Evolutionary conservation across 1,140 invertebrate species (phyloP).

Genomic region (Tyrophagus putrescentiae): DNA sequence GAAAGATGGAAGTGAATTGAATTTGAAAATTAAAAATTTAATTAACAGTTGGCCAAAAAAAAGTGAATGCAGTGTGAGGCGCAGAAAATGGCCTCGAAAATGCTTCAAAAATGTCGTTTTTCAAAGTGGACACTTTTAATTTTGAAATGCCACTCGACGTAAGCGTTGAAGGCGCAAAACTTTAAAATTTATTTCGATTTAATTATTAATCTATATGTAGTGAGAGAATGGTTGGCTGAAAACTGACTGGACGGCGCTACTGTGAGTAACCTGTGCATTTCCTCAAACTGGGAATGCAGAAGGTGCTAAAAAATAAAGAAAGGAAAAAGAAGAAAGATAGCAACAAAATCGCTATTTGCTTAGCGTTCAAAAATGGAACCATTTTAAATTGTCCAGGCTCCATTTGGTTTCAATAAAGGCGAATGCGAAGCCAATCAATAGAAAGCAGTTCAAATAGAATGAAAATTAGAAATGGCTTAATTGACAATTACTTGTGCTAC

Average conservation of each 20-base stretch:
- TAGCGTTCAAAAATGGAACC: background rate
- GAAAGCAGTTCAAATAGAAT: constrained; percentile 8
- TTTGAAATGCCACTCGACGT: constrained; percentile 4
- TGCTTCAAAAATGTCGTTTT: background rate
- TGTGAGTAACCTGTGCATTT: background rate
- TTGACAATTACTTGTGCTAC: background rate
- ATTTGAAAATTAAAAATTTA: constrained; percentile 10
- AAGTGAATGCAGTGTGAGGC: background rate
- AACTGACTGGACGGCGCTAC: background rate
- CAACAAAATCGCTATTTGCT: constrained; percentile 12
- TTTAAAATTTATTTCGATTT: constrained; percentile 14
- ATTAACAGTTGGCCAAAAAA: background rate
- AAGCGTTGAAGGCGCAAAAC: background rate
- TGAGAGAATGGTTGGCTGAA: too few relatives aligned
- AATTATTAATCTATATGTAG: constrained; percentile 14
- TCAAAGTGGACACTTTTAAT: constrained; percentile 9
- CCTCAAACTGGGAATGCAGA: background rate
- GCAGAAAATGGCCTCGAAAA: too few relatives aligned
- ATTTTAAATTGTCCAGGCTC: constrained; percentile 8
- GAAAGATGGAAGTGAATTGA: too few relatives aligned
- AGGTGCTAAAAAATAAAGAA: background rate
- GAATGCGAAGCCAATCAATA: background rate
- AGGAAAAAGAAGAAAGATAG: background rate
- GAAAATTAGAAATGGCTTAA: constrained; percentile 8
- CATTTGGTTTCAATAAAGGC: constrained; percentile 6